phyloP scores from a whole-genome alignment of 30 jellyfish, hydroid and myxozoan species.

The Cassiopea xamachana region DNA sequence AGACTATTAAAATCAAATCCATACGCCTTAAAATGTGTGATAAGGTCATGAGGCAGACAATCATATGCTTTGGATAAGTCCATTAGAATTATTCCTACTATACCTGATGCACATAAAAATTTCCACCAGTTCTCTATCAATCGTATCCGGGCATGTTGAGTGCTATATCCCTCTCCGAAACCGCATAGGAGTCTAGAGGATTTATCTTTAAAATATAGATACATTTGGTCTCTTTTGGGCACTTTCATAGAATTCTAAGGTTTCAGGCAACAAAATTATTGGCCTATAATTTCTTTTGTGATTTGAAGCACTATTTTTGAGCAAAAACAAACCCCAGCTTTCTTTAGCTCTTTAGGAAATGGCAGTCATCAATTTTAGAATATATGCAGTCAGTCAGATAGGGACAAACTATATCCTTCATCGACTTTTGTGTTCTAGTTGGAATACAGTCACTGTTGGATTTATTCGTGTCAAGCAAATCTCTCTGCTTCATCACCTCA shows the following conservation, averaged over 20 bases:
- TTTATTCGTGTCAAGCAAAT: neutral
- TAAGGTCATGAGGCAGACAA: slow-evolving; percentile 30
- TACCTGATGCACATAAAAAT: slow-evolving; percentile 33
- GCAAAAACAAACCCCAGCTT: neutral
- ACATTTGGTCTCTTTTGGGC: neutral
- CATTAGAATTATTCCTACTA: slow-evolving; percentile 22
- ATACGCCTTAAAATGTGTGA: slow-evolving; percentile 31
- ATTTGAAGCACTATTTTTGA: neutral
- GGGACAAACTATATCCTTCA: slow-evolving; percentile 26
- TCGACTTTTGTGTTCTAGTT: neutral
- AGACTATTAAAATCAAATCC: neutral
- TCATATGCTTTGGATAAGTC: slow-evolving; percentile 30
- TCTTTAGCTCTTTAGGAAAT: slow-evolving; percentile 14
- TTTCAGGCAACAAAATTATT: slow-evolving; percentile 15
- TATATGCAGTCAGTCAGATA: neutral
- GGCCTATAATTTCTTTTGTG: slow-evolving; percentile 10
- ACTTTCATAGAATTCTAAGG: neutral
- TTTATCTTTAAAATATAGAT: neutral
- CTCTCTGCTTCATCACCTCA: neutral
- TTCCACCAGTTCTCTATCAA: slow-evolving; percentile 17
- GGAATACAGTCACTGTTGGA: neutral
- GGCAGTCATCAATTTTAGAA: slow-evolving; percentile 1
- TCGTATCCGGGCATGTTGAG: slow-evolving; percentile 29
- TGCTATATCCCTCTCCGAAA: slow-evolving; percentile 26
- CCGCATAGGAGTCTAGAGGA: neutral